Evolutionary conservation across 2,113 vertebrate genomes (phyloP).

Genomic region (Psephotus haematonotus): DNA sequence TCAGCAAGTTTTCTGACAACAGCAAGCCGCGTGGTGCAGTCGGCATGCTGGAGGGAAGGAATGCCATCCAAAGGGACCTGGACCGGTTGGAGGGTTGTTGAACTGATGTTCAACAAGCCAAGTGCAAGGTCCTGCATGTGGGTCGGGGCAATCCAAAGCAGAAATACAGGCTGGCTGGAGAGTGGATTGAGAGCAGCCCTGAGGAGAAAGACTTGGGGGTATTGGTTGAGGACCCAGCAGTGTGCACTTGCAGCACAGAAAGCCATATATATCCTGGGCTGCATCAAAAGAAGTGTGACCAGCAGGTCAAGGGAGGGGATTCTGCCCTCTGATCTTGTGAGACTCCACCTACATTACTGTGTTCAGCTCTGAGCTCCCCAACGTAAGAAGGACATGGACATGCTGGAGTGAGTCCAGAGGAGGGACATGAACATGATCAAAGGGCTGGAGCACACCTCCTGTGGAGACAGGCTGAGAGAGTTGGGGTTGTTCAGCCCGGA

Average conservation of each 20-base stretch:
- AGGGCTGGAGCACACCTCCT: background rate
- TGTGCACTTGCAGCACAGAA: background rate
- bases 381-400: background rate
- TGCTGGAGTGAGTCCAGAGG: background rate
- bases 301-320: background rate
- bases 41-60: background rate
- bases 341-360: background rate
- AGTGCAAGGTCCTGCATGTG: background rate
- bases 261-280: background rate
- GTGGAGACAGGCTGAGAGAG: background rate
- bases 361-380: background rate
- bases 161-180: background rate
- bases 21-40: background rate
- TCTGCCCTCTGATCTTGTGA: background rate
- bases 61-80: background rate
- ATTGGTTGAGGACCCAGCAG: background rate
- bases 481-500: background rate
- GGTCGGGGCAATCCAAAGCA: background rate
- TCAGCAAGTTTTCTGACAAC: background rate
- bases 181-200: background rate
- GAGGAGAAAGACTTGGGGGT: background rate
- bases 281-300: background rate
- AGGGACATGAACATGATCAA: background rate
- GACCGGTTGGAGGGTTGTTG: background rate
- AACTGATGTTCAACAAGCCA: background rate